A percentile compares a stretch with the other conserved stretches of the same genome.
Evolutionary conservation across 2,888 invertebrate species (phyloP).

Genomic region (Apamea anceps): DNA sequence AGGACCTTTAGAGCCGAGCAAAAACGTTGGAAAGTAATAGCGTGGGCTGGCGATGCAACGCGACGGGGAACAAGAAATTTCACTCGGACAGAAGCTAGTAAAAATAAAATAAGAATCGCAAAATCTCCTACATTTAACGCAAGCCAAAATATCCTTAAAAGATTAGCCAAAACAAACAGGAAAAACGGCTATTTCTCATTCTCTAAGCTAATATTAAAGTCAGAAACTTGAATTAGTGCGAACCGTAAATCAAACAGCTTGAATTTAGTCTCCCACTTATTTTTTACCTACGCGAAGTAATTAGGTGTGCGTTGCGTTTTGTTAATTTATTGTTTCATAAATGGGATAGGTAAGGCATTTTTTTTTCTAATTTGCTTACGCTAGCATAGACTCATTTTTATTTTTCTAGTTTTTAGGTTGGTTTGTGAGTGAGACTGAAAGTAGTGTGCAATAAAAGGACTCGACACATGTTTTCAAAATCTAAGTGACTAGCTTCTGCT

Average conservation of each 20-base stretch:
- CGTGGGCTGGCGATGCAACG: too few species aligned
- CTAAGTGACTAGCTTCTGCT: too few species aligned
- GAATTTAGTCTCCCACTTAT: slow-evolving; percentile 22
- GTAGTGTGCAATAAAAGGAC: too few species aligned
- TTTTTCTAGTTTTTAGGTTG: background rate
- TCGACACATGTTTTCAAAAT: too few species aligned
- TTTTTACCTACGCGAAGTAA: slow-evolving; percentile 26
- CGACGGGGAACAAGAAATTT: too few species aligned
- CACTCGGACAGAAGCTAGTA: too few species aligned
- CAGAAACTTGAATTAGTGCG: slow-evolving; percentile 21
- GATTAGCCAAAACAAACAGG: background rate
- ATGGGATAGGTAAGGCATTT: background rate
- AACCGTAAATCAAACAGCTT: slow-evolving; percentile 38
- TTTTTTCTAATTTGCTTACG: background rate
- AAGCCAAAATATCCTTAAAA: slow-evolving; percentile 6
- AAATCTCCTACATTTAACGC: background rate
- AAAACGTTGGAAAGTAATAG: too few species aligned
- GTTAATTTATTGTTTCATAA: slow-evolving; percentile 31
- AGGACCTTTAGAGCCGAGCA: too few species aligned
- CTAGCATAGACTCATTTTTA: background rate
- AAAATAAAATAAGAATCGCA: too few species aligned
- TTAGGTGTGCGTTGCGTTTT: background rate
- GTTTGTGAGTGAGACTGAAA: too few species aligned
- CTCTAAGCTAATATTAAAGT: slow-evolving; percentile 31
- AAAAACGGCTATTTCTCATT: slow-evolving; percentile 19